These are phyloP conservation scores for Glyptemys insculpta DNA, from an alignment of 2,797 vertebrate species.

Conservation along the genomic window DNA sequence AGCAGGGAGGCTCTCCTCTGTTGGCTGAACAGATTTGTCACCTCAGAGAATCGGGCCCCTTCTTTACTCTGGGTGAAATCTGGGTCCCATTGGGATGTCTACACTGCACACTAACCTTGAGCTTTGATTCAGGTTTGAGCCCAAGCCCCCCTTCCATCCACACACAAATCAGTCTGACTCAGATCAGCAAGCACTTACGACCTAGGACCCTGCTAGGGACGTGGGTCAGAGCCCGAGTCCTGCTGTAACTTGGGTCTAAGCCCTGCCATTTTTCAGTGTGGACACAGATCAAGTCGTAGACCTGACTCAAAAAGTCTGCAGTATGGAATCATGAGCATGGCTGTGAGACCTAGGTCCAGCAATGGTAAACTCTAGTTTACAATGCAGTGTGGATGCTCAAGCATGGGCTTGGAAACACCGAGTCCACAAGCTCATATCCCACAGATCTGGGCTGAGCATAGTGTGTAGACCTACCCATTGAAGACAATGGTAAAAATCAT, in stretches of 20 bases:
- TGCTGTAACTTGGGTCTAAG: not conserved
- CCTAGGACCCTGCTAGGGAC: not conserved
- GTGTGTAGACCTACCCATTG: fast-evolving
- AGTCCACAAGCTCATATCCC: not conserved
- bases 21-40: not conserved
- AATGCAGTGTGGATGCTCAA: not conserved
- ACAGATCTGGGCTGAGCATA: not conserved
- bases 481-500: not conserved
- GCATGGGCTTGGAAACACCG: not conserved
- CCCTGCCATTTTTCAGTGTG: not conserved
- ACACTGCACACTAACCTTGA: not conserved
- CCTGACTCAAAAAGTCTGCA: not conserved
- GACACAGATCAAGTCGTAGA: not conserved
- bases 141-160: not conserved
- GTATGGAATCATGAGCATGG: not conserved
- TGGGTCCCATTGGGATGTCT: not conserved
- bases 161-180: not conserved
- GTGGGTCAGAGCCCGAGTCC: not conserved
- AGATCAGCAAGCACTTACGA: not conserved
- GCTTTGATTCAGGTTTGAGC: not conserved
- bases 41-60: not conserved
- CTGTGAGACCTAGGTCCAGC: not conserved
- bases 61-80: not conserved
- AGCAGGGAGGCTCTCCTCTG: not conserved
- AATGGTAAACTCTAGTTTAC: not conserved